Evolutionary conservation across 2,888 invertebrate species (phyloP), one percentile per base, ranked within the genome.

Genomic region (Molorchus minor): DNA sequence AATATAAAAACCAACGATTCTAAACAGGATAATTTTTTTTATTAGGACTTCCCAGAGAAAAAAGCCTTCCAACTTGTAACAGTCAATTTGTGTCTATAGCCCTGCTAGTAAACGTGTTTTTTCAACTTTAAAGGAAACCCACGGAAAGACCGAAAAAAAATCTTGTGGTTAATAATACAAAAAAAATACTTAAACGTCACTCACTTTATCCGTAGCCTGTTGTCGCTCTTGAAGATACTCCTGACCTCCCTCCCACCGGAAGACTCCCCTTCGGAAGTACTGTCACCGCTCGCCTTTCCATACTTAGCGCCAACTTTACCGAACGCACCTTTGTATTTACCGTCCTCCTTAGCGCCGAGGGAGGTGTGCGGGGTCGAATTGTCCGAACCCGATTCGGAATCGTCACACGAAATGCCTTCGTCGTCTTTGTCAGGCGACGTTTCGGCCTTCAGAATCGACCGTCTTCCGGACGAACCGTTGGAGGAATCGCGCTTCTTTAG

Each of bases 221-320:
- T 71, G 44, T 72, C 73, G 40, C 81, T 82, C 64, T 81, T 81
- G 62, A 86, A 87, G 70, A 87, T 88, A 51, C 83, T 85, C 1
- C 85, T 82, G 64, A 88, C 85, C 76, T 88, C 88, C 0, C 87
- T 80, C 0, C 87, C 86, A 17, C 87, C 87, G 47, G 87, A 87
- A 64, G 87, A 88, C 70, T 88, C 88, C 0, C 86, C 87, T 71
- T 87, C 87, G 7, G 81, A 81, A 15, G 76, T 75, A 25, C 69
- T 70, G 36, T 73, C 74, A 15, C 70, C 68, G 36, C 53, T 43
- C 33, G 56, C 45, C 36, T 58, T 59, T 20, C 56, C 51, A 12
- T 43, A 45, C 17, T 54, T 55, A 46, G 62, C 52, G 19, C 36
- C 43, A 30, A 40, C 25, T 41, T 51, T 58, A 10, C 53, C 15